Evolutionary conservation across 2,797 vertebrate genomes (phyloP).

Genomic region (Atherinosoma microstoma): DNA sequence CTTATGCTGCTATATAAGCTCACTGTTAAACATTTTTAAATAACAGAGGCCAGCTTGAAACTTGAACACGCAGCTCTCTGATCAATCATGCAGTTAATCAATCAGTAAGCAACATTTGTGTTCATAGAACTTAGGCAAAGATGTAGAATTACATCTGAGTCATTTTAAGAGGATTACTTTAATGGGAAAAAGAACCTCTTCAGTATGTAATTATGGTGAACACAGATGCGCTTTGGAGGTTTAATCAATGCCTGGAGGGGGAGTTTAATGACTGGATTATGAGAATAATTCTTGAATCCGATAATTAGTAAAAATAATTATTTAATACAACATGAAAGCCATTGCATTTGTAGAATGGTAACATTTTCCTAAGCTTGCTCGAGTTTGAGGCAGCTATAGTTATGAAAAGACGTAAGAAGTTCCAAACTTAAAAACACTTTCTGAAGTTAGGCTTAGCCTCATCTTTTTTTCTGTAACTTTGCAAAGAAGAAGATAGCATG

Average conservation of each 20-base stretch:
- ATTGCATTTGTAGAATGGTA: not conserved
- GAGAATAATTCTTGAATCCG: constrained; percentile 5
- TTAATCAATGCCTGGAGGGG: constrained; percentile 3
- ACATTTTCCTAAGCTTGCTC: not conserved
- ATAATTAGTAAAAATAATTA: not conserved
- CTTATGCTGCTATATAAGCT: too few relatives aligned
- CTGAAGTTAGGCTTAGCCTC: not conserved
- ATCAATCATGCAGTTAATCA: not conserved
- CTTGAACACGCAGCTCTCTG: not conserved
- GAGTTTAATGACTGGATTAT: constrained; percentile 1
- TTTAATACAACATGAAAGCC: not conserved
- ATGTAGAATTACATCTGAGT: not conserved
- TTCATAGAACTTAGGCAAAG: not conserved
- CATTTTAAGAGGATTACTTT: constrained; percentile 2
- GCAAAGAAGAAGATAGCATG: constrained; percentile 11
- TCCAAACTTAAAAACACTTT: not conserved
- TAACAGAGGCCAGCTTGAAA: not conserved
- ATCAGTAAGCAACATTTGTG: not conserved
- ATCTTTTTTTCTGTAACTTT: constrained; percentile 20
- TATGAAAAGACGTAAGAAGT: not conserved
- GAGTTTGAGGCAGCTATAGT: not conserved
- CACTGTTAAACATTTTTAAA: not conserved
- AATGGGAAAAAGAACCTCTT: not conserved
- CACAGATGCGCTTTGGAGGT: not conserved
- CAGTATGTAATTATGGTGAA: constrained; percentile 1